Evolutionary conservation across 2,797 vertebrate species (phyloP), one percentile per base, ranked within the genome.

Genomic region (Ctenochaetus hawaiiensis): DNA sequence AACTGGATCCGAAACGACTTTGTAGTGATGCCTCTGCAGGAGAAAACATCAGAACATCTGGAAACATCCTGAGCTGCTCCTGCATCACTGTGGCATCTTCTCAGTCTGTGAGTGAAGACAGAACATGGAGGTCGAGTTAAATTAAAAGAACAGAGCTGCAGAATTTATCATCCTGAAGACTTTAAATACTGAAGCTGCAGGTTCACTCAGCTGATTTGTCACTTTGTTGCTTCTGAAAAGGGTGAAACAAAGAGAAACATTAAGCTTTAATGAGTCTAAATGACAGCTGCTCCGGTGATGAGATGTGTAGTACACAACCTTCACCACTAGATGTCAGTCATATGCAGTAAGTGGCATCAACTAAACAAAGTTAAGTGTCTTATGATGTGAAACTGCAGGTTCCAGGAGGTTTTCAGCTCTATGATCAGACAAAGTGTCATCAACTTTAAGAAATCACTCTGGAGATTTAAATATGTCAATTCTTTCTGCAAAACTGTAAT

Each of bases 291-390:
- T 1, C 37, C n/a, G 56, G 3, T 14, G 13, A 60, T 7, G 37
- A 7, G 3, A 44, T 23, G n/a, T 59, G 7, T 7, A 18, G 43
- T 47, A 17, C 58, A 60, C 43, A 47, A 8, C 8, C 5, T 30
- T 26, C 23, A 47, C 17, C 60, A 62, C 44, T 34, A 34, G 23
- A 47, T 30, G 60, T 47, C 60, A 62, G 60, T 14, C 23, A 63
- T 18, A 30, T 5, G n/a, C 4, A 30, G 16, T 6, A 16, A 62
- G 1, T 17, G 37, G 22, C 16, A 26, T 12, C 16, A 18, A 26
- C 13, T 45, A 18, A 22, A 37, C 26, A 39, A 1, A 9, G 11
- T 16, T 6, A 59, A 43, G 5, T 17, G 26, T 26, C 26, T 26
- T 26, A 26, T 26, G 8, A 10, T 34, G 17, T 10, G 8, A 11